Evolutionary conservation across 35 echinoderm and acorn worm genomes (phyloP), one percentile per base, ranked within the genome.

Genomic region (Diadema setosum): DNA sequence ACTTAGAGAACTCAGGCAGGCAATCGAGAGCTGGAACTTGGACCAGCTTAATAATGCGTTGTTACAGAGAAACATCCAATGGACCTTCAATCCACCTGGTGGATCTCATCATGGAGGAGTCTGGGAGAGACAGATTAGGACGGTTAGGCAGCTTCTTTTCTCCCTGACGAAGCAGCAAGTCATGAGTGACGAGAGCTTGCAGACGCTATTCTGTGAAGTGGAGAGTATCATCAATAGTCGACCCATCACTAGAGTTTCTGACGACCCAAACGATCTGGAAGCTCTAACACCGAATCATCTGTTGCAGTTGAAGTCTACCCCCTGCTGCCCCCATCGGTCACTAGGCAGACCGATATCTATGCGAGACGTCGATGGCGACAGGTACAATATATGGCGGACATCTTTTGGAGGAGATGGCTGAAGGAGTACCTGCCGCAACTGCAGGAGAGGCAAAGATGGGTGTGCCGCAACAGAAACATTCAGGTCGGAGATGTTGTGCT

Each of bases 361-460:
- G n/a, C n/a, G n/a, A n/a, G 52, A 25, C 43, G 81, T 3, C 41
- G 87, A 39, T 96, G 90, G 94, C 16, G 86, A 39, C 94, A 92
- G 56, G 84, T 92, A 5, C 94, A 96, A 46, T 96, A 96, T 60
- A 9, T 92, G 17, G 81, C 90, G n/a, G 43, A 85, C 31, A 46
- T 96, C 8, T 96, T 92, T 45, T 96, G 94, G 94, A 70, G 46
- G 6, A 50, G 89, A 41, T 96, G 94, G 94, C 11, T 58, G 16
- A 52, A 49, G 45, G 82, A 91, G 74, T 91, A 91, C n/a, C n/a
- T n/a, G n/a, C n/a, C n/a, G n/a, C n/a, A n/a, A n/a, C n/a, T n/a
- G n/a, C n/a, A n/a, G n/a, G n/a, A n/a, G n/a, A n/a, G n/a, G n/a
- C n/a, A n/a, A n/a, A n/a, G n/a, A n/a, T n/a, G n/a, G n/a, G n/a